Conservation (phyloP, 2,888 invertebrate genomes). For the Amblyjoppa fuscipennis region DNA sequence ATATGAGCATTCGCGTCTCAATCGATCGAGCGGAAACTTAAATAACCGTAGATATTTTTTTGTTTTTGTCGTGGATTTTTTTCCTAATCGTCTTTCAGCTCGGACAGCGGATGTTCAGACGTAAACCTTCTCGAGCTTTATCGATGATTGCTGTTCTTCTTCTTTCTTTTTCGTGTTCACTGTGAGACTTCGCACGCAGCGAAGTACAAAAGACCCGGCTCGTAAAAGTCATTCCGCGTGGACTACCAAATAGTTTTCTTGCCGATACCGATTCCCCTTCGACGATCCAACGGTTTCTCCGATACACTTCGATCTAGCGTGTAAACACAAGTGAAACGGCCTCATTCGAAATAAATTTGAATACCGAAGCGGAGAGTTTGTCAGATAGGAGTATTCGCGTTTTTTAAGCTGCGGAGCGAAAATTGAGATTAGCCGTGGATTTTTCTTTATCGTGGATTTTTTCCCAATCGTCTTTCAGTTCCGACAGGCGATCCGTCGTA, state of each 20-base stretch:
- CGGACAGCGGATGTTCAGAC: not conserved
- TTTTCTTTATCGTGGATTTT: too few relatives aligned
- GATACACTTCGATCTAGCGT: conserved; percentile 5
- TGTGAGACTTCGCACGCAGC: conserved; percentile 49
- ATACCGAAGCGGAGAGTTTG: not conserved
- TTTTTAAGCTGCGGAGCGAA: too few relatives aligned
- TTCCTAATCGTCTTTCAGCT: not conserved
- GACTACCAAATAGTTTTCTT: conserved; percentile 66
- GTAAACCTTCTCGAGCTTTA: not conserved
- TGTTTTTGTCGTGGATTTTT: too few relatives aligned
- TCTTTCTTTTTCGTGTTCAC: not conserved
- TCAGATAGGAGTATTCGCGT: not conserved
- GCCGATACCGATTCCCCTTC: conserved; percentile 40
- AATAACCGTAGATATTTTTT: too few relatives aligned
- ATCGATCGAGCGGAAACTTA: too few relatives aligned
- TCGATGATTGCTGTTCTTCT: not conserved
- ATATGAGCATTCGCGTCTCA: not conserved
- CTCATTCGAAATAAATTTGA: not conserved
- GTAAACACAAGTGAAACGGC: not conserved
- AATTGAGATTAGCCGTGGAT: too few relatives aligned
- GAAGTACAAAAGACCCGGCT: conserved; percentile 56
- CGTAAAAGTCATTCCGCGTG: conserved; percentile 67
- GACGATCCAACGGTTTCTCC: conserved; percentile 23
- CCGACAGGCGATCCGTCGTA: not conserved
- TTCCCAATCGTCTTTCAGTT: not conserved